Base-by-base conservation (phyloP, 2,113 vertebrate genomes). In the Isurus oxyrinchus region DNA sequence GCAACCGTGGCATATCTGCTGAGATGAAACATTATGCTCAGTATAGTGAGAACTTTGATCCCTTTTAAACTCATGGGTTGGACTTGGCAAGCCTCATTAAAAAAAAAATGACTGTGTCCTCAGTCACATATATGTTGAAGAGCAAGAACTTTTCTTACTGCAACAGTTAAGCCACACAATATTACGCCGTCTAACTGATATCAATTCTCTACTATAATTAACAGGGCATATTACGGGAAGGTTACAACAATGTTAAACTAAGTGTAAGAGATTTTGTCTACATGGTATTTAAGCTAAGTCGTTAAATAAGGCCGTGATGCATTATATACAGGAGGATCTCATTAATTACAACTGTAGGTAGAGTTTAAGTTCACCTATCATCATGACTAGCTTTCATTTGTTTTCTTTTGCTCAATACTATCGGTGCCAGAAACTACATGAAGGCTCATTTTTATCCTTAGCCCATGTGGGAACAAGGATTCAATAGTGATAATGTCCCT, bases 291-390 rank as follows among this genome's bases (percentile, higher is more conserved):
- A 84, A 84, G 40, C 19, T 84, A 49, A 76, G 81, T 44, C 40
- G 19, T 44, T 84, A 90, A 90, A 27, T 57, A 90, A 55, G 53
- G 87, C 40, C 49, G 40, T 84, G 81, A 84, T 84, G 40, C 40
- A 84, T 84, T 84, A 49, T 21, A 2, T 84, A 84, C 40, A 16
- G 40, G 81, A 84, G 19, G 81, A 44, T 84, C 81, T 84, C 81
- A 84, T 84, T 84, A 84, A 44, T 84, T 84, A 84, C 49, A 84
- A 84, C 81, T 5, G n/a, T 44, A 40, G 16, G 81, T 44, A 84
- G 40, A 44, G n/a, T 57, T 90, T 90, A 55, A 90, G 25, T 90
- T 90, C 53, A 90, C 87, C 87, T 90, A 90, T 57, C 87, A 57
- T 57, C 49, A 57, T 57, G 87, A 90, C 87, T 49, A 84, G 81